Conservation (phyloP, 1,140 invertebrate species). For the Caenorhabditis brenneri region DNA sequence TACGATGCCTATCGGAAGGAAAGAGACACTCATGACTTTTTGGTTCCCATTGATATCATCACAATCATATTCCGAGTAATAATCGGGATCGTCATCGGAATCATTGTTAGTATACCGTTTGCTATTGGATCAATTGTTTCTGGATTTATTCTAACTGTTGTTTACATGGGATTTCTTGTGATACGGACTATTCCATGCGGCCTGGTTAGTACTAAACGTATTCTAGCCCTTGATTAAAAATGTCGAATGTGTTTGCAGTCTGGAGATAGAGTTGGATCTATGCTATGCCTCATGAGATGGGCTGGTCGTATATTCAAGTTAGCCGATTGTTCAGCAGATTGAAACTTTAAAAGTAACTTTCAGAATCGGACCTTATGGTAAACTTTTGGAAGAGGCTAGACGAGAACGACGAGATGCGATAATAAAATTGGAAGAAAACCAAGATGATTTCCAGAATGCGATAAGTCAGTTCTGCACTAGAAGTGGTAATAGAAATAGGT, state of each 20-base stretch:
- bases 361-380: neutral
- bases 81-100: neutral
- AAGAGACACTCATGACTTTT: slow-evolving; percentile 4
- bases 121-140: slow-evolving; percentile 9
- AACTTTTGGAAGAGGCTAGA: slow-evolving; percentile 4
- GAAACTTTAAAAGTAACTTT: neutral
- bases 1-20: slow-evolving; percentile 17
- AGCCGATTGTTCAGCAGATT: too few relatives aligned
- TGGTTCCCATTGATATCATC: slow-evolving; percentile 3
- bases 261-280: neutral
- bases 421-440: neutral
- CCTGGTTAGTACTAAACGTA: neutral
- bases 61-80: neutral
- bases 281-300: slow-evolving; percentile 26
- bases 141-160: neutral
- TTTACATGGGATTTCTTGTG: neutral
- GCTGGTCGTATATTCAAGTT: neutral
- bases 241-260: too few relatives aligned
- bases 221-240: too few relatives aligned
- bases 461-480: neutral
- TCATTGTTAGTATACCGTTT: slow-evolving; percentile 1
- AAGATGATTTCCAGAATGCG: slow-evolving; percentile 9
- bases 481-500: neutral
- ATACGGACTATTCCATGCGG: slow-evolving; percentile 9
- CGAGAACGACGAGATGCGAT: neutral